phyloP scores from a whole-genome alignment of 2,797 vertebrate genomes.

The Syngnathus acus region DNA sequence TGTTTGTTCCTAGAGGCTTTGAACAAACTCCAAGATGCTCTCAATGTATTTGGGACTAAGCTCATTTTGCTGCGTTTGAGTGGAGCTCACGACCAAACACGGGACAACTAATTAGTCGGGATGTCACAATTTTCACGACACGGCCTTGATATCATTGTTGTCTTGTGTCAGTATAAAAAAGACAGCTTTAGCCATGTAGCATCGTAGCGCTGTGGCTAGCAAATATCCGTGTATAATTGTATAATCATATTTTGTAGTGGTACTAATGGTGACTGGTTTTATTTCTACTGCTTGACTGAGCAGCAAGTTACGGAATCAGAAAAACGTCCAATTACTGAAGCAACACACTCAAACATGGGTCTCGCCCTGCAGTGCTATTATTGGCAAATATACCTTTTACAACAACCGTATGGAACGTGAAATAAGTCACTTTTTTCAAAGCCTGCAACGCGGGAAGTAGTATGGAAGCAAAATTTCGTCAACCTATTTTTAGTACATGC shows the following conservation, averaged over 20 bases:
- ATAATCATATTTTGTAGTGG: constrained; percentile 28
- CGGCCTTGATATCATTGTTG: too few species aligned
- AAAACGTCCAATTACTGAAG: constrained; percentile 39
- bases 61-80: constrained; percentile 9
- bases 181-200: too few species aligned
- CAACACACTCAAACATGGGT: constrained; percentile 34
- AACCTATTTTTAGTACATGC: neutral
- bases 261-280: constrained; percentile 27
- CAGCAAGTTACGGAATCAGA: constrained; percentile 45
- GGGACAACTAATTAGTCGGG: constrained; percentile 15
- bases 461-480: constrained; percentile 15
- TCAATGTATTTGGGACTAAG: constrained; percentile 12
- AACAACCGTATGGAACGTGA: constrained; percentile 43
- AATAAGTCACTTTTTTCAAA: constrained; percentile 23
- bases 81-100: constrained; percentile 12
- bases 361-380: constrained; percentile 47
- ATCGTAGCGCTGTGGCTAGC: too few species aligned
- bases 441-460: constrained; percentile 19
- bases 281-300: constrained; percentile 33
- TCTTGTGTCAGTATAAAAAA: too few species aligned
- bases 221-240: neutral
- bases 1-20: constrained; percentile 56
- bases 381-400: constrained; percentile 62
- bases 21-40: constrained; percentile 37
- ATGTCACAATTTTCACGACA: too few species aligned